Evolutionary conservation across 2,797 vertebrate species (phyloP), one percentile per base, ranked within the genome.

Genomic region (Enteromius treurensis): DNA sequence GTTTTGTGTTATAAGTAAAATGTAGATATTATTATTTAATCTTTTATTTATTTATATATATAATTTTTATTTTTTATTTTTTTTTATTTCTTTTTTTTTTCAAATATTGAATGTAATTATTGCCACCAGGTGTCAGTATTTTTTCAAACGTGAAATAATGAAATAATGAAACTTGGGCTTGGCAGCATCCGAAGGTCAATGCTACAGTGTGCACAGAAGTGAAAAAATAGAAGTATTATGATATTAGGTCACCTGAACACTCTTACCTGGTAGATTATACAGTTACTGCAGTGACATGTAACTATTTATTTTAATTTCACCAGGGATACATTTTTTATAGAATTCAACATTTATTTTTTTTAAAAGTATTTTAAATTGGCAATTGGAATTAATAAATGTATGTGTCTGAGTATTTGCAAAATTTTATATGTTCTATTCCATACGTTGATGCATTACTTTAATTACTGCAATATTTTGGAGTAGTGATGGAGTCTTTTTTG

Each of bases 81-180:
- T 34, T 34, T 34, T n/a, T n/a, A n/a, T n/a, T n/a, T n/a, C n/a
- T n/a, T n/a, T 34, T 62, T 26, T 77, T 37, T 37, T 14, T 19
- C 19, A 32, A 45, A 51, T 40, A 4, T 74, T 64, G 26, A 45
- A 51, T 77, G 21, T 29, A 69, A 7, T 40, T 14, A 21, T 53
- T 82, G 14, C 83, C 83, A 85, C 62, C 64, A 79, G 87, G 32
- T 80, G 87, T 82, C 87, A 86, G 75, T 77, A 74, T 78, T 83
- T 75, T 49, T 71, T 74, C n/a, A 49, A 29, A 45, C 2, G 11
- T 80, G 45, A 42, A 77, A 68, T 23, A 70, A 47, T 80, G 45
- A 42, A 77, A 68, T 23, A 70, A 47, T 47, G 11, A 34, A 45
- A 53, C 10, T n/a, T 60, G 19, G 21, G 10, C 6, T 77, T 76